A percentile compares a stretch with the other conserved stretches of the same genome.
These are phyloP conservation scores for Grus americana DNA, from an alignment of 2,113 vertebrate species.

Conservation along the genomic window DNA sequence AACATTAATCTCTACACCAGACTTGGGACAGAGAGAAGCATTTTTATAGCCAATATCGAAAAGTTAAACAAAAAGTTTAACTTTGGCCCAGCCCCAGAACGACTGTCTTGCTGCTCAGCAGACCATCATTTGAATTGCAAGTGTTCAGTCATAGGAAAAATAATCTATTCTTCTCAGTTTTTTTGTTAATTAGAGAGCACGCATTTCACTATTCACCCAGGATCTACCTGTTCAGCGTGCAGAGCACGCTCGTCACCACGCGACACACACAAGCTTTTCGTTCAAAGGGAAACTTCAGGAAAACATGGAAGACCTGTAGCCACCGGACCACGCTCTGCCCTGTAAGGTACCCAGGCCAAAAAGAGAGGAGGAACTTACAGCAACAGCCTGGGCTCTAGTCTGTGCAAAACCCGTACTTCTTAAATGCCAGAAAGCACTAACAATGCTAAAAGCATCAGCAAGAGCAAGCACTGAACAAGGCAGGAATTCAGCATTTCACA, in stretches of 20 bases:
- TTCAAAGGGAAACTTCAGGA: not conserved
- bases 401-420: not conserved
- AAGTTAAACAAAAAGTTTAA: not conserved
- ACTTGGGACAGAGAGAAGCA: no score
- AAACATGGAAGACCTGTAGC: accelerated
- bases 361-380: not conserved
- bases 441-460: not conserved
- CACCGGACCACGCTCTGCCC: accelerated
- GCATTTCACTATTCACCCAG: not conserved
- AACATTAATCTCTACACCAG: not conserved
- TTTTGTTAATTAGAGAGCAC: not conserved
- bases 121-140: not conserved
- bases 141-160: not conserved
- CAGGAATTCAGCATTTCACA: not conserved
- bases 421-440: not conserved
- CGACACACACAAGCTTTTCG: not conserved
- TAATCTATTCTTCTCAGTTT: not conserved
- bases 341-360: not conserved
- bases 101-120: not conserved
- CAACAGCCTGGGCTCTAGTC: not conserved
- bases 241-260: not conserved
- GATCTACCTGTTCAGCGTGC: not conserved
- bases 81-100: not conserved
- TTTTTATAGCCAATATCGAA: not conserved
- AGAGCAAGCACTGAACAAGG: not conserved